Conservation (phyloP, 2,797 vertebrate species). For the Hirundo rustica region DNA sequence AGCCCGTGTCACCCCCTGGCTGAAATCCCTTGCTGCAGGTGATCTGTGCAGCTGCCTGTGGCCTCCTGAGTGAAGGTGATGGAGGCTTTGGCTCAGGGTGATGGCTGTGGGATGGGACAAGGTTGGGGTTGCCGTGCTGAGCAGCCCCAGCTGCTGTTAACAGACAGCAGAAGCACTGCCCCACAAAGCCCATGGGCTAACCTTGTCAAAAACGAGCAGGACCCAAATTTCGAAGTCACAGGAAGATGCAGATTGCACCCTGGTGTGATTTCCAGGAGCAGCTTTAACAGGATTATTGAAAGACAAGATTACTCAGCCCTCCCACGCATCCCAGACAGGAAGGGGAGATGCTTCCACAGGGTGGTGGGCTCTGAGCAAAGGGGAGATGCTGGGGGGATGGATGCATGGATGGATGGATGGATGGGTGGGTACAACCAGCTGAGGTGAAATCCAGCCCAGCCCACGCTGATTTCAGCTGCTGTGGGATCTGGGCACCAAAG, state of each 20-base stretch:
- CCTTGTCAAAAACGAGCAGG: background rate
- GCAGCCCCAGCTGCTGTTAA: background rate
- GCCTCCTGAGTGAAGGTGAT: background rate
- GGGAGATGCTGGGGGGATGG: accelerated
- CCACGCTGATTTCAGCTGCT: background rate
- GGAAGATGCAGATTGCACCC: background rate
- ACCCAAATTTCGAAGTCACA: background rate
- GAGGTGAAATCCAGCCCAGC: background rate
- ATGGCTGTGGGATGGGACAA: background rate
- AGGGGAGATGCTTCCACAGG: background rate
- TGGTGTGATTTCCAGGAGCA: background rate
- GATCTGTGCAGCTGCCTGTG: background rate
- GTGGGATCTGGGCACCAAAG: background rate
- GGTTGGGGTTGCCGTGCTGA: background rate
- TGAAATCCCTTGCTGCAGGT: background rate
- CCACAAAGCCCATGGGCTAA: no score
- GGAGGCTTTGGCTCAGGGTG: background rate
- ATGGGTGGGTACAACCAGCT: background rate
- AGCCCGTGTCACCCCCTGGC: slow-evolving; percentile 46
- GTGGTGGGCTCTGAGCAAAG: background rate
- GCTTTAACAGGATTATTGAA: background rate
- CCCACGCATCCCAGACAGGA: background rate
- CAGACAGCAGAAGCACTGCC: background rate
- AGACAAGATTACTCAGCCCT: background rate
- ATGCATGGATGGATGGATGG: background rate